These are phyloP conservation scores for Phallusia fumigata DNA, from an alignment of 23 tunicate species.

Conservation along the genomic window DNA sequence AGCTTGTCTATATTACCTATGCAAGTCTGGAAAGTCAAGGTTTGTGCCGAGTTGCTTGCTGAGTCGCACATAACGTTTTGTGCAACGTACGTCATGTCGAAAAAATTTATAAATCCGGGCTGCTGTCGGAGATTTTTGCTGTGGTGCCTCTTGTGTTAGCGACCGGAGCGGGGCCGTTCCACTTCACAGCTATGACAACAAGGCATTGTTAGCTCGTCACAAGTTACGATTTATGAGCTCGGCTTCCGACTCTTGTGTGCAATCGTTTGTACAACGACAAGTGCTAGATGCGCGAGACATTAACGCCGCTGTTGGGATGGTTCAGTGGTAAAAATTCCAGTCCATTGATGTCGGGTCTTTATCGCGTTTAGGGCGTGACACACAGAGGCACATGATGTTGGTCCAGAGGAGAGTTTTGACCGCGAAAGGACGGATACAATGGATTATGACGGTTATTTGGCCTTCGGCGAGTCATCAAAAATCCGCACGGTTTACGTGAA, in stretches of 20 bases:
- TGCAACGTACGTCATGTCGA: no score
- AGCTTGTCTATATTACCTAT: no score
- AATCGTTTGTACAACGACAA: neutral
- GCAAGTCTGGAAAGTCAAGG: no score
- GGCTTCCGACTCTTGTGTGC: slow-evolving; percentile 11
- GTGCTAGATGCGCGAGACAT: neutral
- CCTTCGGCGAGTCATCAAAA: neutral
- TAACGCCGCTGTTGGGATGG: neutral
- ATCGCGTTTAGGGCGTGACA: neutral
- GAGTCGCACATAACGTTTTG: no score
- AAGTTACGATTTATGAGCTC: neutral
- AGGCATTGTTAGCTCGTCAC: neutral
- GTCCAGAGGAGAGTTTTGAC: neutral
- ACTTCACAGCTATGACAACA: slow-evolving; percentile 15
- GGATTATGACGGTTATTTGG: neutral
- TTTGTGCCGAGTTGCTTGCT: no score
- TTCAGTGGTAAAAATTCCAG: neutral
- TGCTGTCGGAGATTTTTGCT: no score
- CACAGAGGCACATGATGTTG: neutral
- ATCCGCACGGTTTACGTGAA: neutral
- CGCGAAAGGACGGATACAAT: slow-evolving; percentile 4
- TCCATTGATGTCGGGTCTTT: neutral
- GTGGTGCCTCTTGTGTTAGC: neutral
- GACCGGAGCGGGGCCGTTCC: neutral
- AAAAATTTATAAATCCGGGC: no score